phyloP scores from a whole-genome alignment of 92 coral and sea anemone genomes.

The Heteractis magnifica region DNA sequence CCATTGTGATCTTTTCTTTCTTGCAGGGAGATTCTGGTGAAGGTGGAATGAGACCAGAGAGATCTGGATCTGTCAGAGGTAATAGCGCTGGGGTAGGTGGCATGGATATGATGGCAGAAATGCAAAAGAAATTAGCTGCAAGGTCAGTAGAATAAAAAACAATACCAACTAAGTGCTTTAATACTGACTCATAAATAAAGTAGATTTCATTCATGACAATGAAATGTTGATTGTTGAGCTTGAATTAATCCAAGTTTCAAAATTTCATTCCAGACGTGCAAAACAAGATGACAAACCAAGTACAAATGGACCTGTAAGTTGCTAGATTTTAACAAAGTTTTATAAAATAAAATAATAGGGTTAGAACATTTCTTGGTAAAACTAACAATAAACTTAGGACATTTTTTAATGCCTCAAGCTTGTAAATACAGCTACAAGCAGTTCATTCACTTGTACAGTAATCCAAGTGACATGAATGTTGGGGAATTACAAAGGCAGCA shows the following conservation, averaged over 20 bases:
- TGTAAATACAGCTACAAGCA: too few species aligned
- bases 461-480: neutral
- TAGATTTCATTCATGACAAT: too few species aligned
- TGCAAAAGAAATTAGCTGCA: conserved; percentile 86
- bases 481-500: neutral
- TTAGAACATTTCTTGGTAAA: too few species aligned
- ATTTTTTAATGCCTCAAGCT: too few species aligned
- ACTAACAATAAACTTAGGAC: too few species aligned
- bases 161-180: neutral
- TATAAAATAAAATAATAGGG: too few species aligned
- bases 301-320: conserved; percentile 33
- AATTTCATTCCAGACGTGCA: conserved; percentile 12
- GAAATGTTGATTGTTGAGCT: neutral
- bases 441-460: too few species aligned
- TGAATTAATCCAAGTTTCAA: neutral
- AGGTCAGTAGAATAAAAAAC: conserved; percentile 38
- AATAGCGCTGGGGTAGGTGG: conserved; percentile 59
- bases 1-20: neutral
- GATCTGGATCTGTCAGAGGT: conserved; percentile 68
- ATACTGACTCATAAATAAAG: too few species aligned
- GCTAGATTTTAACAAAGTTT: neutral
- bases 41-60: conserved; percentile 57
- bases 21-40: conserved; percentile 32
- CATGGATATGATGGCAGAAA: conserved; percentile 96
- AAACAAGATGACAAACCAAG: conserved; percentile 33